Conservation (phyloP, 2,113 vertebrate genomes). For the Narcine bancroftii region DNA sequence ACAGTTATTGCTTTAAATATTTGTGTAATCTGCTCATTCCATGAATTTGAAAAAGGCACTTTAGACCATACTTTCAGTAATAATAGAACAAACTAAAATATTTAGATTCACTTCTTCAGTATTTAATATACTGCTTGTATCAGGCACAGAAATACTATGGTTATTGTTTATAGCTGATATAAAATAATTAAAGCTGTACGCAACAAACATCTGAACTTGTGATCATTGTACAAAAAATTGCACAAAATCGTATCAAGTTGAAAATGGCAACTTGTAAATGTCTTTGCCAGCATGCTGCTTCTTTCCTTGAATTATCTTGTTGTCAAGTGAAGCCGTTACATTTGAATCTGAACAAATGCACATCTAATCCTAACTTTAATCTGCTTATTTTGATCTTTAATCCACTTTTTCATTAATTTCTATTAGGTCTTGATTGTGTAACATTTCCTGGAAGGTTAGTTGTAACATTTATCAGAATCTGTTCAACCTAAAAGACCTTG, state of each 20-base stretch:
- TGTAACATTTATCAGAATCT: conserved; percentile 7
- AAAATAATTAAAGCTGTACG: neutral
- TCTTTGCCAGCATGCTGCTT: no score
- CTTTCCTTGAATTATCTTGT: neutral
- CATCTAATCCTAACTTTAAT: neutral
- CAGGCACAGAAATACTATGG: neutral
- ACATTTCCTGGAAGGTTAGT: neutral
- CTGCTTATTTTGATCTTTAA: neutral
- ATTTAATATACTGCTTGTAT: neutral
- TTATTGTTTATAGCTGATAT: neutral
- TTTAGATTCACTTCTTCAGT: conserved; percentile 11
- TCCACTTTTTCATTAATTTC: neutral
- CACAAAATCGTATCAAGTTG: neutral
- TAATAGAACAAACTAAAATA: neutral
- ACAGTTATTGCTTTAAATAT: neutral
- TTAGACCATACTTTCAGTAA: neutral
- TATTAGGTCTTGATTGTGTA: neutral
- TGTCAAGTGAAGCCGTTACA: neutral
- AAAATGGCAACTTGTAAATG: neutral
- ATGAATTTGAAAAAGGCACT: conserved; percentile 26
- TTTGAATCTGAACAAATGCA: neutral
- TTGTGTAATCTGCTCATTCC: neutral
- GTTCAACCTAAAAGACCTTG: neutral
- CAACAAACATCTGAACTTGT: neutral
- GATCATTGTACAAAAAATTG: neutral